phyloP scores from a whole-genome alignment of 2,797 vertebrate species.

The Phalloptychus januarius region DNA sequence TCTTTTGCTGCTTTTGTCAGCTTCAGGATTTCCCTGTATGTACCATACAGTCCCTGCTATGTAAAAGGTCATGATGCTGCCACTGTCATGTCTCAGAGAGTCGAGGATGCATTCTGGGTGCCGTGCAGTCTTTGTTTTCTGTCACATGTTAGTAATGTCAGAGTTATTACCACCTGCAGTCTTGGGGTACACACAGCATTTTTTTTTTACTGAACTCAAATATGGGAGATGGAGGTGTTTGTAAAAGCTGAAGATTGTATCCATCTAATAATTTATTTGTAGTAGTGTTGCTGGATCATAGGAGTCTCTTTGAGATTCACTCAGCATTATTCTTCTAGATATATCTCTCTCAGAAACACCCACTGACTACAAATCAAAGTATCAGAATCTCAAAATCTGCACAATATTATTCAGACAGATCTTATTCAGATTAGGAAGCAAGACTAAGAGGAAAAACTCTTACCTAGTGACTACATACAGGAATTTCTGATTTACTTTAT shows the following conservation, averaged over 20 bases:
- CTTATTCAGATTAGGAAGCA: background rate
- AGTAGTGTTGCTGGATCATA: background rate
- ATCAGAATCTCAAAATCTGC: background rate
- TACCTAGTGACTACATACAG: background rate
- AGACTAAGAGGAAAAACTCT: background rate
- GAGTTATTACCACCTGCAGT: background rate
- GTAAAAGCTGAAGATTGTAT: background rate
- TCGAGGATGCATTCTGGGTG: too few relatives aligned
- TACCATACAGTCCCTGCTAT: too few relatives aligned
- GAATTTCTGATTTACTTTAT: background rate
- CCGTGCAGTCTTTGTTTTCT: too few relatives aligned
- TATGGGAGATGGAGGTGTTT: background rate
- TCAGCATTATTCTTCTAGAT: background rate
- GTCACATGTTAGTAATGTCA: background rate
- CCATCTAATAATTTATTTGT: background rate
- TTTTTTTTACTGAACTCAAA: background rate
- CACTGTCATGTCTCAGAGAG: too few relatives aligned
- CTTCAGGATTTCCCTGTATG: too few relatives aligned
- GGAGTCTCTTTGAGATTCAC: background rate
- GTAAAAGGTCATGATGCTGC: too few relatives aligned
- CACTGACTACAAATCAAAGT: background rate
- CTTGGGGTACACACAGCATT: background rate
- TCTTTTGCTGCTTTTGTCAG: too few relatives aligned
- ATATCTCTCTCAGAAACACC: background rate
- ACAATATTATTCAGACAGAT: background rate